Evolutionary conservation across 2,888 invertebrate species (phyloP).

Genomic region (Pandemis corylana): DNA sequence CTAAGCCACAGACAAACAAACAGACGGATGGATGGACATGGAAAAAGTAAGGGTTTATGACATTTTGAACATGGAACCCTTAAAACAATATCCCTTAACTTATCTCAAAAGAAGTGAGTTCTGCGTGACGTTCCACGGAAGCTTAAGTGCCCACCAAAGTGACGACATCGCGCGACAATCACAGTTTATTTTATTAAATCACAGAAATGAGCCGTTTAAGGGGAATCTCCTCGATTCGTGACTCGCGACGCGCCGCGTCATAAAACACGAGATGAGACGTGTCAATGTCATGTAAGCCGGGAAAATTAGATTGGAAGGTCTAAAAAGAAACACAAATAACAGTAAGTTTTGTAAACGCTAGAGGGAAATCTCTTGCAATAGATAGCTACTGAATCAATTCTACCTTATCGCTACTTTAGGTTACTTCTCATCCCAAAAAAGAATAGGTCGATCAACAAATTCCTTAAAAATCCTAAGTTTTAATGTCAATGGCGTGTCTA

Average conservation of each 20-base stretch:
- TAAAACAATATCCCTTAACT: not conserved
- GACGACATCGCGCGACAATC: conserved; percentile 10
- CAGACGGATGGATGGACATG: no score
- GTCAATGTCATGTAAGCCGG: not conserved
- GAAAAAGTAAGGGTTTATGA: no score
- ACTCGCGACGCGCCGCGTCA: conserved; percentile 1
- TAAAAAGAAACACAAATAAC: not conserved
- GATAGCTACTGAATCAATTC: no score
- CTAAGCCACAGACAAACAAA: no score
- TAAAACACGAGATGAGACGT: conserved; percentile 20
- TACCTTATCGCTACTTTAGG: no score
- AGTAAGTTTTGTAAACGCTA: not conserved
- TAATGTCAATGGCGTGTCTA: no score
- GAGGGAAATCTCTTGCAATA: no score
- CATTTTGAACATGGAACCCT: no score
- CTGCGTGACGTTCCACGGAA: not conserved
- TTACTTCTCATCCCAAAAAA: no score
- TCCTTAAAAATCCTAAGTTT: no score
- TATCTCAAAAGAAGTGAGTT: not conserved
- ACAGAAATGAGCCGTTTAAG: conserved; percentile 15
- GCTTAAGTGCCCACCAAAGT: conserved; percentile 3
- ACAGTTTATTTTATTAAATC: conserved; percentile 23
- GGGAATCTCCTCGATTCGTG: conserved; percentile 7
- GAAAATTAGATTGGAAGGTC: not conserved
- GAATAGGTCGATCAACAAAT: no score